Evolutionary conservation across 2,888 invertebrate genomes (phyloP), one percentile per base, ranked within the genome.

Genomic region (Ochropacha duplaris): DNA sequence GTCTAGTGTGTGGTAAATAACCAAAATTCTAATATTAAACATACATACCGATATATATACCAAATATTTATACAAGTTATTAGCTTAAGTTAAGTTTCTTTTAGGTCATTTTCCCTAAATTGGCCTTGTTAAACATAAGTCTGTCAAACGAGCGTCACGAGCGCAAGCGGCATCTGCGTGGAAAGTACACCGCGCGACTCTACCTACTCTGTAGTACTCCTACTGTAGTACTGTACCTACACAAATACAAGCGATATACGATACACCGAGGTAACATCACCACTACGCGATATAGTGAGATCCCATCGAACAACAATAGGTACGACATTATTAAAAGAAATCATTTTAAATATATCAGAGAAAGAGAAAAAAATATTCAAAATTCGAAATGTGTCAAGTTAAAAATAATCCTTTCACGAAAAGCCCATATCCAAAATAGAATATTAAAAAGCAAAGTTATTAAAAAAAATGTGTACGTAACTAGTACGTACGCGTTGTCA

Each of bases 21-120:
- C 90, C 92, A 88, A 92, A 92, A 92, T 81, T 91, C 92, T 92
- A 92, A 92, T 86, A 92, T 92, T 92, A 92, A 91, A 83, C 90
- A 92, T 92, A 92, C 90, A 92, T 92, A 92, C 88, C 86, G 85
- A 90, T 90, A 92, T 90, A 91, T 91, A 92, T 91, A 91, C 85
- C 87, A 89, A 89, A 91, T 92, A 92, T 92, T 91, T 91, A 92
- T 92, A 92, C 91, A 92, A 92, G 90, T 90, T 82, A 87, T 88
- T 91, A 91, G 91, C 92, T 92, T 92, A 92, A 92, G 92, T 91
- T 92, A 91, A 92, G 90, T 91, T 59, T 88, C 76, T 87, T 91
- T 88, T 90, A 92, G 90, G 90, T 90, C 77, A 86, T 82, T 88
- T 83, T 87, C 88, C 91, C 90, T 90, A 90, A 88, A 83, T 90